These are phyloP conservation scores for Atta texana DNA, from an alignment of 1,140 invertebrate genomes.

Conservation along the genomic window DNA sequence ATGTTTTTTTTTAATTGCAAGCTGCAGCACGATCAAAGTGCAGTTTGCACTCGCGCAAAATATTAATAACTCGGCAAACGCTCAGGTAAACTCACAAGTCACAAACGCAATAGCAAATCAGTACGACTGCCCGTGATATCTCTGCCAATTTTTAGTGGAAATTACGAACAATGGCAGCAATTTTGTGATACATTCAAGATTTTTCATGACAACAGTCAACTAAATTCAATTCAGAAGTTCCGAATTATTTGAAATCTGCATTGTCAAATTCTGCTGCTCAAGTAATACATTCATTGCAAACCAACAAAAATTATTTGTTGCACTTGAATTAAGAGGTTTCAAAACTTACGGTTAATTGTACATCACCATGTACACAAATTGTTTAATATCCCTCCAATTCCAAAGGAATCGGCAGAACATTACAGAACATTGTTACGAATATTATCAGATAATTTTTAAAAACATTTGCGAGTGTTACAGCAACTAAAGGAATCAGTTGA, in stretches of 20 bases:
- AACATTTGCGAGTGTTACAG: conserved; percentile 65
- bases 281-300: conserved; percentile 69
- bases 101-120: no score
- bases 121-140: no score
- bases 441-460: conserved; percentile 67
- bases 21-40: neutral
- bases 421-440: no score
- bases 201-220: neutral
- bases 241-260: conserved; percentile 68
- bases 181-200: no score
- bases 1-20: neutral
- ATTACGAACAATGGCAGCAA: no score
- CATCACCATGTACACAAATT: conserved; percentile 42
- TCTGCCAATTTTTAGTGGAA: no score
- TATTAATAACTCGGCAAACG: no score
- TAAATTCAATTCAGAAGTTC: conserved; percentile 10
- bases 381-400: neutral
- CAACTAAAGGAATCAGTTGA: conserved; percentile 58
- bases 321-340: conserved; percentile 75
- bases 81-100: no score
- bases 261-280: conserved; percentile 66
- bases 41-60: neutral
- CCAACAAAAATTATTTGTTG: conserved; percentile 65
- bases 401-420: conserved; percentile 50
- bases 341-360: conserved; percentile 71